Conservation (phyloP, 2,797 vertebrate genomes). For the Sebastes oblongus region DNA sequence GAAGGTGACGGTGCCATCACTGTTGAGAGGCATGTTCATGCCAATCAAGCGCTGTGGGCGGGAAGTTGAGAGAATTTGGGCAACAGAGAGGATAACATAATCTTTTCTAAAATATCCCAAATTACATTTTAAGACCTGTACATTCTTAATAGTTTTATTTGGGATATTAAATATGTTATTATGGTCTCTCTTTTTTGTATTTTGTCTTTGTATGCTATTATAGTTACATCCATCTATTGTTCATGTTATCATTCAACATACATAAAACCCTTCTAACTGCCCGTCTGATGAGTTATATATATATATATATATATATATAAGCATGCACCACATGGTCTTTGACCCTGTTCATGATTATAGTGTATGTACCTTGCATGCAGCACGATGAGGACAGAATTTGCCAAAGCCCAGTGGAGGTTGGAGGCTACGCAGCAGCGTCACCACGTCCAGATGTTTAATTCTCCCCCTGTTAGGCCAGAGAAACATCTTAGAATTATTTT, state of each 20-base stretch:
- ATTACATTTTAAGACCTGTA: not conserved
- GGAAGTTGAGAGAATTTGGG: not conserved
- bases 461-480: slow-evolving; percentile 84
- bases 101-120: not conserved
- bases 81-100: not conserved
- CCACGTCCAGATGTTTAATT: slow-evolving; percentile 98
- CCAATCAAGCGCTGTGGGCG: slow-evolving; percentile 89
- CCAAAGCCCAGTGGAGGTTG: slow-evolving; percentile 97
- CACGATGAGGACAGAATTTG: slow-evolving; percentile 97
- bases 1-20: slow-evolving; percentile 97
- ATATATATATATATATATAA: not conserved
- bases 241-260: not conserved
- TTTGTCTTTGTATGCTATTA: not conserved
- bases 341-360: not conserved
- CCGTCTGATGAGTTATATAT: not conserved
- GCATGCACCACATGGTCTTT: not conserved
- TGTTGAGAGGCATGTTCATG: slow-evolving; percentile 99
- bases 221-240: not conserved
- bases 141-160: not conserved
- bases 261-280: not conserved
- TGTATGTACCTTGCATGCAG: slow-evolving; percentile 91
- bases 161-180: not conserved
- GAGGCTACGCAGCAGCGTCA: slow-evolving; percentile 93
- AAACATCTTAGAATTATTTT: not conserved
- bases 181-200: not conserved